Base-by-base conservation (phyloP, 2,797 vertebrate species). In the Sphenodon punctatus region DNA sequence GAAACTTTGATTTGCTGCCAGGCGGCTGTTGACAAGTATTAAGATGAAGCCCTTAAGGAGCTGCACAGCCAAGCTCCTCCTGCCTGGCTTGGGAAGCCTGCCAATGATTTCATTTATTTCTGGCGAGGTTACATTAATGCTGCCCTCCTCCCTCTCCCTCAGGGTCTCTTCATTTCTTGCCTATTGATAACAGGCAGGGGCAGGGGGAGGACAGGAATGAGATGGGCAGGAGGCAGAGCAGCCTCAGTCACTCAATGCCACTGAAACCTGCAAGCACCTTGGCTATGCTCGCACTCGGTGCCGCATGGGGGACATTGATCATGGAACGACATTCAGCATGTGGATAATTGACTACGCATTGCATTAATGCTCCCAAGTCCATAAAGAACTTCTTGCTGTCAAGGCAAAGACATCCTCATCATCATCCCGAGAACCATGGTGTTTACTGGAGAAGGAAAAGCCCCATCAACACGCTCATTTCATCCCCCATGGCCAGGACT, bases 1-100 rank as follows among this genome's bases (percentile, higher is more conserved):
- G 36, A 42, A 43, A 56, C 72, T 82, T 70, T 82, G 80, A 82
- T 75, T 82, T 70, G 58, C 70, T 70, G 72, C 80, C 72, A 75
- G 51, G 69, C 59, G 75, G 42, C 66, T 65, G 59, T 65, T 75
- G 72, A 82, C 66, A 75, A 42, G 19, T 64, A 69, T 75, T 70
- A 51, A 75, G 79, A 75, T 6, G 10, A 70, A 75, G 59, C 41
- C 79, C 79, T 75, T 75, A 64, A 82, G 59, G 42, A 56, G 59
- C 66, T 42, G 59, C 51, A 14, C 43, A 48, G 59, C 56, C 72
- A 65, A 64, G 36, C n/a, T 69, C 49, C 43, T 70, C 66, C 51
- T 75, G 66, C 72, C 72, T 43, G 41, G 69, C 71, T 69, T 69
- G 27, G 79, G 49, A 82, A 58, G 71, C 68, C 66, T 55, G 51